A percentile compares a stretch with the other conserved stretches of the same genome.
Conservation (phyloP, 2,797 vertebrate species). For the Arctocebus calabarensis region DNA sequence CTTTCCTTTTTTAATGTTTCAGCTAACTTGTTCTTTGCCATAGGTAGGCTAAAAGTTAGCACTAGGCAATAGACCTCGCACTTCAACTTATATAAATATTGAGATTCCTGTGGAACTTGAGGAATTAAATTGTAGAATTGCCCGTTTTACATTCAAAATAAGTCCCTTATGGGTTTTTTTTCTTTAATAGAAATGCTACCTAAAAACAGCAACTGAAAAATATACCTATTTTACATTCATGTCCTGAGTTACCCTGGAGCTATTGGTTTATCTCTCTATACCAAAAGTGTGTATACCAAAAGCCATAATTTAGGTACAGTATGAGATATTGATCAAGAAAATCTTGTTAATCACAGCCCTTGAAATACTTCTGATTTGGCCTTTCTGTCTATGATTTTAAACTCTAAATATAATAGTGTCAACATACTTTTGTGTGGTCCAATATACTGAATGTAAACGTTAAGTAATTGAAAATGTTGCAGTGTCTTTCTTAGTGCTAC, state of each 20-base stretch:
- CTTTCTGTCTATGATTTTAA: conserved; percentile 44
- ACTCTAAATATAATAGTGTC: not conserved
- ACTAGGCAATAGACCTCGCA: not conserved
- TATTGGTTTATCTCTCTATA: conserved; percentile 37
- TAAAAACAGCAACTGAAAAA: conserved; percentile 54
- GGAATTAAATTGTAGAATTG: conserved; percentile 56
- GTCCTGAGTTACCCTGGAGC: conserved; percentile 10
- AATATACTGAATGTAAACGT: not conserved
- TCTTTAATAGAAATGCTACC: conserved; percentile 3
- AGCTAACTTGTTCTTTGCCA: conserved; percentile 4
- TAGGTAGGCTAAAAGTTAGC: conserved; percentile 11
- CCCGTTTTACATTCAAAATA: conserved; percentile 61
- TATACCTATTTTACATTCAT: conserved; percentile 31
- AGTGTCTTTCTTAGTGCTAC: not conserved
- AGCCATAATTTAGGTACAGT: not conserved
- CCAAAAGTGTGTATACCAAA: not conserved
- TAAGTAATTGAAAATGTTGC: not conserved
- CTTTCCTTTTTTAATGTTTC: conserved; percentile 36
- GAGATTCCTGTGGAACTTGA: not conserved
- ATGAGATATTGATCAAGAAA: conserved; percentile 27
- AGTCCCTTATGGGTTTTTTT: not conserved
- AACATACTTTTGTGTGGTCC: not conserved
- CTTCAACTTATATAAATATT: conserved; percentile 55
- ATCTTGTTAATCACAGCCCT: conserved; percentile 45
- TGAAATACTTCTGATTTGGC: conserved; percentile 15